Conservation (phyloP, 2,888 invertebrate species). For the Mantis religiosa region DNA sequence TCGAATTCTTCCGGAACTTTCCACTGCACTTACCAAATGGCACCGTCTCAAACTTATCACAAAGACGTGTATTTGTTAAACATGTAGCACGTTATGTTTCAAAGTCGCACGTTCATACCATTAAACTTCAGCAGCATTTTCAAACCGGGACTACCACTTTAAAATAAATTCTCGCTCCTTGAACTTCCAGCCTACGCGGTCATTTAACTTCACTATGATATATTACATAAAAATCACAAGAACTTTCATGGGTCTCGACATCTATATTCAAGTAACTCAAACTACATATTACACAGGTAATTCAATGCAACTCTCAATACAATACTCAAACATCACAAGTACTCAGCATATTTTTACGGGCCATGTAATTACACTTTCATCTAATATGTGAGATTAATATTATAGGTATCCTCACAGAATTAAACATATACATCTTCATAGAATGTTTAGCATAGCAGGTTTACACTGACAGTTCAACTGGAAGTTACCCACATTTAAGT, state of each 20-base stretch:
- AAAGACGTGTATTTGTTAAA: background rate
- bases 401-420: no score
- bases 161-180: background rate
- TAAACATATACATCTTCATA: no score
- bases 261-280: background rate
- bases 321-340: background rate
- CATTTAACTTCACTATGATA: background rate
- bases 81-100: background rate
- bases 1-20: background rate
- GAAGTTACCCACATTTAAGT: no score
- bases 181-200: background rate
- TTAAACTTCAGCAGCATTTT: background rate
- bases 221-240: background rate
- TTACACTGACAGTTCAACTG: no score
- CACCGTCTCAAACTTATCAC: background rate
- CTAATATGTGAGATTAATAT: no score
- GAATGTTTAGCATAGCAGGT: no score
- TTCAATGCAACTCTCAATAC: background rate
- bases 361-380: no score
- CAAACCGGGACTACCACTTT: background rate
- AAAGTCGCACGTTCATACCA: background rate
- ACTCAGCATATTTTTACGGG: no score
- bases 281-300: background rate
- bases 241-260: background rate
- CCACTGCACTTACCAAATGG: background rate